phyloP scores from a whole-genome alignment of 1,140 invertebrate genomes.

The Zeugodacus cucurbitae region DNA sequence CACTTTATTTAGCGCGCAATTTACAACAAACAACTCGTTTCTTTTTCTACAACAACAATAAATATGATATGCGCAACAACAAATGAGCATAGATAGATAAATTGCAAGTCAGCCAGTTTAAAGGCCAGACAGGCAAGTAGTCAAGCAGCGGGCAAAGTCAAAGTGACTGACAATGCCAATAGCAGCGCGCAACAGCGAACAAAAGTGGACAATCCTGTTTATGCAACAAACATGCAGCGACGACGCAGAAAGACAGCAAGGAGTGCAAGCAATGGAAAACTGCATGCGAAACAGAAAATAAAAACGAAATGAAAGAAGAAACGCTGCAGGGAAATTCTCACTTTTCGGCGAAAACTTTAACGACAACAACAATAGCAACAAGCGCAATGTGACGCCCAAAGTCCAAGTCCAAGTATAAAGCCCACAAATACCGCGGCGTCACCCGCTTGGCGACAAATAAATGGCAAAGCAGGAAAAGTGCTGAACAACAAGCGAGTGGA shows the following conservation, averaged over 20 bases:
- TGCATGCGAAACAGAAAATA: not conserved
- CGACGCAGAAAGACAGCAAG: not conserved
- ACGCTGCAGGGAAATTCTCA: constrained; percentile 41
- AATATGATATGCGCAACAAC: not conserved
- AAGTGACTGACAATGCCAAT: constrained; percentile 32
- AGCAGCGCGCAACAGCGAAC: not conserved
- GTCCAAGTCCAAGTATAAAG: not conserved
- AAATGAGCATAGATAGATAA: not conserved
- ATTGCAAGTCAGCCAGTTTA: not conserved
- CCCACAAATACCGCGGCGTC: not conserved
- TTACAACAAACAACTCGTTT: not conserved
- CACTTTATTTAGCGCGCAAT: not conserved
- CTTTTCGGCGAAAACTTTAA: constrained; percentile 6
- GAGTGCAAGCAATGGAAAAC: not conserved
- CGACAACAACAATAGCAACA: not conserved
- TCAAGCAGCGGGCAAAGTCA: not conserved
- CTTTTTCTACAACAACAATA: not conserved
- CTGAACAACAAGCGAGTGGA: not conserved
- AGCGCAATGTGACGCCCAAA: not conserved
- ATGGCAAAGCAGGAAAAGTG: constrained; percentile 35
- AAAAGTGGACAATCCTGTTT: constrained; percentile 38
- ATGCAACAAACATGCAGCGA: not conserved
- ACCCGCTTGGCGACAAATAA: not conserved
- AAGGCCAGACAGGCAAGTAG: constrained; percentile 21
- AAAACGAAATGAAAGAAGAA: constrained; percentile 9